phyloP scores from a whole-genome alignment of 2,888 invertebrate genomes.

The Cosmia pyralina region DNA sequence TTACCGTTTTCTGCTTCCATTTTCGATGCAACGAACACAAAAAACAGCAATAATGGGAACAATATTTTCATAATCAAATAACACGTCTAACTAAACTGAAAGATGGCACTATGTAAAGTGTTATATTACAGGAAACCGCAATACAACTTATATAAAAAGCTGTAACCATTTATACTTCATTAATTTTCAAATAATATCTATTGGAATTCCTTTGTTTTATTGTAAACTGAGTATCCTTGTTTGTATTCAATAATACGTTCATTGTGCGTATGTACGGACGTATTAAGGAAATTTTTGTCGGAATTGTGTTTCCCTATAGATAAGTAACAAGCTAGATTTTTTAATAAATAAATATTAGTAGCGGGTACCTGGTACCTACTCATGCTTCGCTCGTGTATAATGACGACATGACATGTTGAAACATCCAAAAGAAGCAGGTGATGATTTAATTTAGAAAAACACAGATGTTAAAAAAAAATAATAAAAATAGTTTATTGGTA shows the following conservation, averaged over 20 bases:
- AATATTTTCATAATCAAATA: too few relatives aligned
- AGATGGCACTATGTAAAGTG: background rate
- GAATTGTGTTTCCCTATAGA: background rate
- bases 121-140: background rate
- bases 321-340: too few relatives aligned
- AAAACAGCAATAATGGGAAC: background rate
- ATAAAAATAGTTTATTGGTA: too few relatives aligned
- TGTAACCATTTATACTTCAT: background rate
- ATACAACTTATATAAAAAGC: background rate
- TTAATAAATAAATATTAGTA: too few relatives aligned
- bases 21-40: background rate
- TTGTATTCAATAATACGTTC: background rate
- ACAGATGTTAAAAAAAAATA: too few relatives aligned
- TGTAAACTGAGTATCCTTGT: slow-evolving; percentile 4
- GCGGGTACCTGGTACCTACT: too few relatives aligned
- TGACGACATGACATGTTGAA: too few relatives aligned
- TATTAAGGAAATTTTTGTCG: background rate
- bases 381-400: too few relatives aligned
- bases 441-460: too few relatives aligned
- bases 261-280: background rate
- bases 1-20: background rate
- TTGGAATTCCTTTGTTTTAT: slow-evolving; percentile 2
- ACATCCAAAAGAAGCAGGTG: too few relatives aligned
- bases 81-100: background rate
- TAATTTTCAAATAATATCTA: background rate